Evolutionary conservation across 2,888 invertebrate species (phyloP), one percentile per base, ranked within the genome.

Genomic region (Calameuta filiformis): DNA sequence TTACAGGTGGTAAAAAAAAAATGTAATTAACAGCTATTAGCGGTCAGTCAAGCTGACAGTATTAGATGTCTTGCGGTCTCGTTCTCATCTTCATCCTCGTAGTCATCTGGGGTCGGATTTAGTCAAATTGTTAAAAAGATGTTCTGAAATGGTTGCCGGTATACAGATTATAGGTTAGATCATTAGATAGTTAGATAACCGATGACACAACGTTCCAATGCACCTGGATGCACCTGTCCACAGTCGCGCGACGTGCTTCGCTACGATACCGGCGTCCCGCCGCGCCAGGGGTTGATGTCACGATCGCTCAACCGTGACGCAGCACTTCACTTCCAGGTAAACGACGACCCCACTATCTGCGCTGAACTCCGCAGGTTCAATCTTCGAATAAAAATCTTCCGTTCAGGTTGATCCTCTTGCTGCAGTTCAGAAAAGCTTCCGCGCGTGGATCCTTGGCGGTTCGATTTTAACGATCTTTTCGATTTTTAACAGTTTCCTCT

Each of bases 151-250:
- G 23, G 56, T 56, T 56, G 9, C 23, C 23, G 15, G 56, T 9
- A 56, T 23, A 56, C 56, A 56, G 23, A 56, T 56, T 23, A 23
- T 2, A 56, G 56, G 23, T 56, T 56, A 9, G 56, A 56, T 56
- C 56, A 56, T 56, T 9, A 9, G 56, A 56, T 23, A 56, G 23
- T 23, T 56, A 23, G 23, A 56, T 56, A 56, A 9, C 56, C 56
- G 23, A 35, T 35, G 35, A 37, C 34, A 68, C 71, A 11, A 71
- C 71, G 56, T 23, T 34, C 4, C 77, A 75, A 56, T 40, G 78
- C 85, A 87, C 81, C 85, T 87, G 86, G 85, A 85, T 83, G 85
- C 89, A 89, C 89, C 89, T 89, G 89, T 87, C 85, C 79, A 56
- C 71, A 74, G 34, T 23, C 79, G 79, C 81, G 79, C 82, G 85